A percentile compares a stretch with the other conserved stretches of the same genome.
Conservation (phyloP, 1,140 invertebrate genomes). For the Scaptomyza pallida region DNA sequence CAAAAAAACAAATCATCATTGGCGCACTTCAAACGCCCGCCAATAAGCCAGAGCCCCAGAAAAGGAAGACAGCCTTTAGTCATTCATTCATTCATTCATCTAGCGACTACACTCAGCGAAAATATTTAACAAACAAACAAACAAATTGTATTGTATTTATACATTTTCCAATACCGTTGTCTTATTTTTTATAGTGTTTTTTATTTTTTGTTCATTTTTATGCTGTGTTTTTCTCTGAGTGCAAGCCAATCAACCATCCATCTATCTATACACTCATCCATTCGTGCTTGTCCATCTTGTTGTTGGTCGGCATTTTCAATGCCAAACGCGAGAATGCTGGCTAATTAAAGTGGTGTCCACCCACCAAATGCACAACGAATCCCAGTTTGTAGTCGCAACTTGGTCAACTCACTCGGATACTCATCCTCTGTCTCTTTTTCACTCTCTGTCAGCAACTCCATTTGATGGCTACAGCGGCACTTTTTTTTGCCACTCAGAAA, state of each 20-base stretch:
- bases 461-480: constrained; percentile 52
- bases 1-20: constrained; percentile 56
- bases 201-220: no score
- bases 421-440: constrained; percentile 15
- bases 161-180: no score
- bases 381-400: constrained; percentile 33
- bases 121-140: no score
- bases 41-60: constrained; percentile 51
- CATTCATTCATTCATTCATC: constrained; percentile 37
- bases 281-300: constrained; percentile 32
- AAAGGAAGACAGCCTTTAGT: constrained; percentile 44
- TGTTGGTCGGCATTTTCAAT: constrained; percentile 62
- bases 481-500: constrained; percentile 48
- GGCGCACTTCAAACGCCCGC: constrained; percentile 66
- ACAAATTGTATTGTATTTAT: no score
- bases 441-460: constrained; percentile 59
- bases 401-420: constrained; percentile 20
- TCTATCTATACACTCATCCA: constrained; percentile 12
- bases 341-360: constrained; percentile 81
- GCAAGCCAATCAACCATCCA: constrained; percentile 35
- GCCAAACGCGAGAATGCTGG: constrained; percentile 56
- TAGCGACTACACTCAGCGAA: constrained; percentile 11
- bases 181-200: no score
- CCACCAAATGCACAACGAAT: constrained; percentile 53
- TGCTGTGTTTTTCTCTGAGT: no score